Percentiles rank a stretch among this genome's conserved stretches.
Evolutionary conservation across 2,797 vertebrate species (phyloP).

Genomic region (Neopelma chrysocephalum): DNA sequence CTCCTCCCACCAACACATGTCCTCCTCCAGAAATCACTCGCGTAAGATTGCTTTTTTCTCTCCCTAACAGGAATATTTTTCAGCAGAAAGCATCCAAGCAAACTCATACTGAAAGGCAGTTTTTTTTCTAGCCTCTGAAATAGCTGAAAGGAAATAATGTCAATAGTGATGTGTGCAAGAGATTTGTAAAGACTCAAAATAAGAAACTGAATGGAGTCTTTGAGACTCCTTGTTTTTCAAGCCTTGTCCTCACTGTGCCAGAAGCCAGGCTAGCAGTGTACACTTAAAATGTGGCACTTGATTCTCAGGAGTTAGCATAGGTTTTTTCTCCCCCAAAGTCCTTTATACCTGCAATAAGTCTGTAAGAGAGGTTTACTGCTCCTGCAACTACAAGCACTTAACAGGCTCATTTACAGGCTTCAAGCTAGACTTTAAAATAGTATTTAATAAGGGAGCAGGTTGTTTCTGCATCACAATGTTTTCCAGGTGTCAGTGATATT

Average conservation of each 20-base stretch:
- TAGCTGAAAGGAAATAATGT: constrained; percentile 35
- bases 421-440: not conserved
- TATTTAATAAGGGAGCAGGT: not conserved
- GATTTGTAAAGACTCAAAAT: constrained; percentile 35
- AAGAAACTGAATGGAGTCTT: constrained; percentile 48
- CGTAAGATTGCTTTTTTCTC: constrained; percentile 70
- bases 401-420: not conserved
- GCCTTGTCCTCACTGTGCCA: not conserved
- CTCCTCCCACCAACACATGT: constrained; percentile 68
- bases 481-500: not conserved
- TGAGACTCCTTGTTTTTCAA: constrained; percentile 35
- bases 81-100: not conserved
- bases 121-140: constrained; percentile 1
- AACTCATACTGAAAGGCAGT: not conserved
- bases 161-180: constrained; percentile 23
- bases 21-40: constrained; percentile 85
- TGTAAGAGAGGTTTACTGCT: not conserved
- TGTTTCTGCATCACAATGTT: not conserved
- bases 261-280: not conserved
- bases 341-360: not conserved
- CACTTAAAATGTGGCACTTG: not conserved
- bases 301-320: not conserved
- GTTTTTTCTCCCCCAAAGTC: not conserved
- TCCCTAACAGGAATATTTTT: not conserved
- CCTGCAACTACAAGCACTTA: not conserved